Evolutionary conservation across 1,140 invertebrate genomes (phyloP).

Genomic region (Acyrthosiphon pisum): DNA sequence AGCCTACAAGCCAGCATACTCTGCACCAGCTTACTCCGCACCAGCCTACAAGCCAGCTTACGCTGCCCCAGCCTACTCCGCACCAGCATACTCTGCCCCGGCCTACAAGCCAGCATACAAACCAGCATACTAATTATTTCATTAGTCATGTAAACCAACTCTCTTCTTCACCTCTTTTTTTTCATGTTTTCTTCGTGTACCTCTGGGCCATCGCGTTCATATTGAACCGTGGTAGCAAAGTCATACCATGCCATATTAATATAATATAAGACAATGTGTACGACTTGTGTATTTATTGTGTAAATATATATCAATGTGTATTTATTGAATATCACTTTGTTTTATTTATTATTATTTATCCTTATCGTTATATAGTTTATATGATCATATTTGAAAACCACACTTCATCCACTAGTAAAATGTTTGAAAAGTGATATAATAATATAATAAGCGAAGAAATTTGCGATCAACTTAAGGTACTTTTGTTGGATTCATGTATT

Average conservation of each 20-base stretch:
- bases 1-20: slow-evolving; percentile 53
- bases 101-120: slow-evolving; percentile 56
- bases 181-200: neutral
- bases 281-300: slow-evolving; percentile 38
- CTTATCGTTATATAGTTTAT: no score
- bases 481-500: neutral
- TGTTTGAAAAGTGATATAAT: neutral
- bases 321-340: neutral
- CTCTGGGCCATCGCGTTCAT: slow-evolving; percentile 32
- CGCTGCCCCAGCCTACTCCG: slow-evolving; percentile 52
- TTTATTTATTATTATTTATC: neutral
- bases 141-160: neutral
- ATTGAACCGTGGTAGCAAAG: slow-evolving; percentile 35
- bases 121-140: slow-evolving; percentile 46
- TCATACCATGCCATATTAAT: slow-evolving; percentile 31
- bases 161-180: neutral
- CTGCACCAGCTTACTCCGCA: slow-evolving; percentile 36
- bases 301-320: slow-evolving; percentile 43
- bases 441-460: neutral
- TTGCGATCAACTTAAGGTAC: neutral
- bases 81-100: slow-evolving; percentile 39
- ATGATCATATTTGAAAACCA: neutral
- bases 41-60: slow-evolving; percentile 33
- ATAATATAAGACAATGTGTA: slow-evolving; percentile 28
- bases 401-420: neutral